These are phyloP conservation scores for Scophthalmus maximus DNA, from an alignment of 2,113 vertebrate species.

Conservation along the genomic window DNA sequence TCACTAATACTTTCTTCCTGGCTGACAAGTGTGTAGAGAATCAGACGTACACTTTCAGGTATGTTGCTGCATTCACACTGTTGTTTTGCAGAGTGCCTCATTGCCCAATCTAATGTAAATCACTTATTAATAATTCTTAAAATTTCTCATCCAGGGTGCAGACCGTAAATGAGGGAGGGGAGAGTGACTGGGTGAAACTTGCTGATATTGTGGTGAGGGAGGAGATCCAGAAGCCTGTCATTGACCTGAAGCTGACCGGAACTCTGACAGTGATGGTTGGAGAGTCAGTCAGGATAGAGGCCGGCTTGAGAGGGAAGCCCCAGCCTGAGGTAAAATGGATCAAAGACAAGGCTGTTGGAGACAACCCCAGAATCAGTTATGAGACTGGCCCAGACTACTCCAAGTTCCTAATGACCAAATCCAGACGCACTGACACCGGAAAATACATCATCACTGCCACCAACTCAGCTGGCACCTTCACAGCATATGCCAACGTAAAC, in stretches of 20 bases:
- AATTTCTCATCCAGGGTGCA: slow-evolving; percentile 86
- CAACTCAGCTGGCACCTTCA: slow-evolving; percentile 92
- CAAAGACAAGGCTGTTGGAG: slow-evolving; percentile 92
- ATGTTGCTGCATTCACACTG: background rate
- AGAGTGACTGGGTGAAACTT: slow-evolving; percentile 95
- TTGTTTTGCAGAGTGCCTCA: background rate
- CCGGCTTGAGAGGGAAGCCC: slow-evolving; percentile 94
- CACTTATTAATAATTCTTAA: background rate
- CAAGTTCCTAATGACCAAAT: slow-evolving; percentile 92
- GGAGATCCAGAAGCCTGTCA: slow-evolving; percentile 94
- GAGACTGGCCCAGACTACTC: slow-evolving; percentile 90
- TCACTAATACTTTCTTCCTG: slow-evolving; percentile 93
- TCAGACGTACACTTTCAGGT: slow-evolving; percentile 88
- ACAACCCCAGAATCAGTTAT: slow-evolving; percentile 92
- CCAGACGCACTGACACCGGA: slow-evolving; percentile 91
- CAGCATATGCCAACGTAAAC: slow-evolving; percentile 91
- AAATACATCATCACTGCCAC: slow-evolving; percentile 95
- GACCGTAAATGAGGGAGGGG: slow-evolving; percentile 94
- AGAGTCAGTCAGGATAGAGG: slow-evolving; percentile 94
- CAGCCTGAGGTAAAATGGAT: slow-evolving; percentile 93
- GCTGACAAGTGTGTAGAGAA: slow-evolving; percentile 93
- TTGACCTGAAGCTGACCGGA: slow-evolving; percentile 93
- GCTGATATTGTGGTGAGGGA: slow-evolving; percentile 93
- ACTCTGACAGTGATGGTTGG: slow-evolving; percentile 93
- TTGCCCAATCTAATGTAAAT: background rate